phyloP scores from a whole-genome alignment of 1,140 invertebrate genomes.

The Mactra quadrangularis region DNA sequence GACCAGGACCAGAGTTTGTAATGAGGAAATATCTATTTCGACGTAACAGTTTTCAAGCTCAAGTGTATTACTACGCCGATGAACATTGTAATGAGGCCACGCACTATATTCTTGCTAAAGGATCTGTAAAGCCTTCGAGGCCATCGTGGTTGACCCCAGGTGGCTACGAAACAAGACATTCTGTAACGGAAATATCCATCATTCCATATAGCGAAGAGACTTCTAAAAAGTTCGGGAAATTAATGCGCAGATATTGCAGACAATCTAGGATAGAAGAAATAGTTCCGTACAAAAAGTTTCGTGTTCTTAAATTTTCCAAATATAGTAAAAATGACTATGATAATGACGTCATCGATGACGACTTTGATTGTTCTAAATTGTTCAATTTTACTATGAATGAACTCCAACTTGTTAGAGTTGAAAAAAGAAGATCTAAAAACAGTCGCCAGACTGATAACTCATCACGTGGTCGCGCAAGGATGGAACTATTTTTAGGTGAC shows the following conservation, averaged over 20 bases:
- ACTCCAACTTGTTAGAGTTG: constrained; percentile 44
- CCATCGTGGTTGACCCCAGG: constrained; percentile 51
- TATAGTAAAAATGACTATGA: constrained; percentile 32
- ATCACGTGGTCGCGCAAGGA: neutral
- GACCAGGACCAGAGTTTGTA: constrained; percentile 63
- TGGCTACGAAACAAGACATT: constrained; percentile 21
- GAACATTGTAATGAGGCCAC: constrained; percentile 28
- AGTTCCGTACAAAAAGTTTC: constrained; percentile 33
- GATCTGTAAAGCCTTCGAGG: constrained; percentile 23
- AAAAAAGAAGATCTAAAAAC: constrained; percentile 20
- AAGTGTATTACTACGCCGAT: constrained; percentile 61
- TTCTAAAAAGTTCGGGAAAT: constrained; percentile 14
- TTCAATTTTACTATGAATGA: constrained; percentile 65
- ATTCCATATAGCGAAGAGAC: constrained; percentile 43
- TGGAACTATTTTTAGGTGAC: constrained; percentile 53
- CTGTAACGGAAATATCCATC: constrained; percentile 25
- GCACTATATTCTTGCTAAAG: constrained; percentile 48
- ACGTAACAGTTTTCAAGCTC: constrained; percentile 37
- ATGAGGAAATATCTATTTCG: constrained; percentile 60
- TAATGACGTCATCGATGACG: neutral
- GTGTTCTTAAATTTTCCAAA: constrained; percentile 50
- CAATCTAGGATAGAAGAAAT: constrained; percentile 6
- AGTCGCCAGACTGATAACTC: neutral
- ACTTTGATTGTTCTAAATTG: constrained; percentile 57
- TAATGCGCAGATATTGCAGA: constrained; percentile 49